Evolutionary conservation across 2,797 vertebrate genomes (phyloP).

Genomic region (Gouania willdenowi): DNA sequence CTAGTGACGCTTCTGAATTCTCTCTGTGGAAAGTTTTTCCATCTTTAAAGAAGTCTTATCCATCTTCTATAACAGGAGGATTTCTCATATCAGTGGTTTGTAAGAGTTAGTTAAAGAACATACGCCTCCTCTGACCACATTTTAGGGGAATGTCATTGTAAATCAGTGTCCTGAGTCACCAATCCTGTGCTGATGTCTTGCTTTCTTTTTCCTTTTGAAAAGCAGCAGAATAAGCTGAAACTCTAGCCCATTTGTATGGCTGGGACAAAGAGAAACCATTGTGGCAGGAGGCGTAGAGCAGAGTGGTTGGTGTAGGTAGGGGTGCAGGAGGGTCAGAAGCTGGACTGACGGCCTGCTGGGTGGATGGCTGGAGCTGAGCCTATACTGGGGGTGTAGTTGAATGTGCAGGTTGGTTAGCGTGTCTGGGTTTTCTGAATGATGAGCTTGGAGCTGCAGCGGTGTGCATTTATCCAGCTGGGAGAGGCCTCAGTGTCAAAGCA

Average conservation of each 20-base stretch:
- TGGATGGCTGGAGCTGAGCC: slow-evolving; percentile 18
- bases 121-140: slow-evolving; percentile 48
- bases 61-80: slow-evolving; percentile 24
- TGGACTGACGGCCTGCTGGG: slow-evolving; percentile 61
- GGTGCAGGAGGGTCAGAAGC: slow-evolving; percentile 54
- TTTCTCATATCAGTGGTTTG: slow-evolving; percentile 34
- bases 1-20: slow-evolving; percentile 32
- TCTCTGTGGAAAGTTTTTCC: slow-evolving; percentile 9
- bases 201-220: slow-evolving; percentile 74
- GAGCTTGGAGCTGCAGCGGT: slow-evolving; percentile 72
- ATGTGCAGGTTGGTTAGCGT: slow-evolving; percentile 54
- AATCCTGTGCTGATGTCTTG: slow-evolving; percentile 76
- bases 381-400: slow-evolving; percentile 20
- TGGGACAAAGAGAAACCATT: slow-evolving; percentile 72
- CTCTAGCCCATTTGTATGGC: slow-evolving; percentile 76
- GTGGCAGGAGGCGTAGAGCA: slow-evolving; percentile 50
- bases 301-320: slow-evolving; percentile 53
- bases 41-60: slow-evolving; percentile 16
- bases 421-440: slow-evolving; percentile 52
- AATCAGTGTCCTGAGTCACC: slow-evolving; percentile 58
- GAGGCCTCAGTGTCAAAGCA: slow-evolving; percentile 54
- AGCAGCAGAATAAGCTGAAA: slow-evolving; percentile 80
- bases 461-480: slow-evolving; percentile 73
- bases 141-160: slow-evolving; percentile 53
- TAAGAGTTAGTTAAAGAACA: slow-evolving; percentile 26